Evolutionary conservation across 2,888 invertebrate species (phyloP), one percentile per base, ranked within the genome.

Genomic region (Pandemis cinnamomeana): DNA sequence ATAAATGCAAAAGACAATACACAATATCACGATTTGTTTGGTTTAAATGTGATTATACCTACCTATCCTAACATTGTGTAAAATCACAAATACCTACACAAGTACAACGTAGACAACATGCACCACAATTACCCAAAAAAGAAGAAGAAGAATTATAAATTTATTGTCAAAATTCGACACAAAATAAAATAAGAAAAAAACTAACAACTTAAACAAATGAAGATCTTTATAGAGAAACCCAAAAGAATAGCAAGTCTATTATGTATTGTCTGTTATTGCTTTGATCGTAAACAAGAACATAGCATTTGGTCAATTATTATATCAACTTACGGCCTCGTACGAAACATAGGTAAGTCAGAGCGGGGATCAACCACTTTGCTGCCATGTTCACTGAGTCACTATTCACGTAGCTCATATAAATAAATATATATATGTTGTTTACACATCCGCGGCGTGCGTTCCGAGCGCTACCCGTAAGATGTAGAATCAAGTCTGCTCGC

Each of bases 321-420:
- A 20, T 20, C 13, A 64, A 74, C 74, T 74, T 62, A 74, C 74
- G 74, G 62, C 70, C 70, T 55, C 67, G 66, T 41, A 71, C 74
- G 20, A 71, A 15, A 53, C 67, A 74, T 42, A 74, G 51, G 70
- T 67, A 62, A 53, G 67, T 48, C n/a, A 74, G 53, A 11, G 46
- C 61, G 10, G 74, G 70, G 60, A 73, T 61, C 13, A 71, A 46
- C 67, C 74, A 67, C 53, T 62, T 55, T 11, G 67, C 67, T 48
- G 53, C 13, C 74, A 74, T 74, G 44, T 42, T 70, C 46, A 66
- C 73, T 58, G n/a, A 60, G 11, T 44, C 68, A 53, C 64, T 60
- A 42, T 36, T 44, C 44, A 60, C 69, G 58, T 51, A 51, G 20
- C 51, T 20, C 42, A 13, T n/a, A n/a, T 46, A 20, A 20, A 20